Conservation (phyloP, 2,888 invertebrate genomes). For the Eristalis intricaria region DNA sequence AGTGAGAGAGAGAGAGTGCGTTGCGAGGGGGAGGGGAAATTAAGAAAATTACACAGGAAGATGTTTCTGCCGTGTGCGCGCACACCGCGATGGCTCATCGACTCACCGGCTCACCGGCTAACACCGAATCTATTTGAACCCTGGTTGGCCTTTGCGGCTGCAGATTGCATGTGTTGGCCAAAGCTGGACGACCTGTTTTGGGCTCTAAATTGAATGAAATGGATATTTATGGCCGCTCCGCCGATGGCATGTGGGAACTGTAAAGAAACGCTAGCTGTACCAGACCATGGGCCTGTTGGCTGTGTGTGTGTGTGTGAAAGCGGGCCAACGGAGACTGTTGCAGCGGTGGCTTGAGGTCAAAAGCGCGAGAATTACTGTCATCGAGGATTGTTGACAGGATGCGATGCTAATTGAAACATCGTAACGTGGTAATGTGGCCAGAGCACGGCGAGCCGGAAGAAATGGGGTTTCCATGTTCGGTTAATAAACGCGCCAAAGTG, state of each 20-base stretch:
- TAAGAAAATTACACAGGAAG: slow-evolving; percentile 71
- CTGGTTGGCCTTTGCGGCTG: slow-evolving; percentile 62
- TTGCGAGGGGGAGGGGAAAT: slow-evolving; percentile 49
- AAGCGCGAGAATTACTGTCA: slow-evolving; percentile 69
- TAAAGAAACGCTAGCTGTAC: neutral
- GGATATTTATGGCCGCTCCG: slow-evolving; percentile 64
- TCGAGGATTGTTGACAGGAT: slow-evolving; percentile 56
- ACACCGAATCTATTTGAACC: slow-evolving; percentile 69
- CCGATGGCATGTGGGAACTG: slow-evolving; percentile 63
- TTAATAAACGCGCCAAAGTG: slow-evolving; percentile 39
- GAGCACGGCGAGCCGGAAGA: neutral
- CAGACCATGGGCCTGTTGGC: neutral
- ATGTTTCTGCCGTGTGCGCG: slow-evolving; percentile 49
- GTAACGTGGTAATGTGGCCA: slow-evolving; percentile 39
- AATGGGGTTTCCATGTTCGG: slow-evolving; percentile 56
- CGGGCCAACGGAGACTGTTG: slow-evolving; percentile 4
- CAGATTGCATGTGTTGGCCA: slow-evolving; percentile 19
- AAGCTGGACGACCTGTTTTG: slow-evolving; percentile 64
- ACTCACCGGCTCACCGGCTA: slow-evolving; percentile 46
- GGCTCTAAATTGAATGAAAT: slow-evolving; percentile 69
- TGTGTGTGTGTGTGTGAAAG: neutral
- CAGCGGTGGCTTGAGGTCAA: slow-evolving; percentile 56
- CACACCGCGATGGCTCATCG: slow-evolving; percentile 22
- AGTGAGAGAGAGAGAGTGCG: slow-evolving; percentile 42
- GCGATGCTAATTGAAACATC: slow-evolving; percentile 69